Base-by-base conservation (phyloP, 2,113 vertebrate species). In the Gasterosteus nipponicus region DNA sequence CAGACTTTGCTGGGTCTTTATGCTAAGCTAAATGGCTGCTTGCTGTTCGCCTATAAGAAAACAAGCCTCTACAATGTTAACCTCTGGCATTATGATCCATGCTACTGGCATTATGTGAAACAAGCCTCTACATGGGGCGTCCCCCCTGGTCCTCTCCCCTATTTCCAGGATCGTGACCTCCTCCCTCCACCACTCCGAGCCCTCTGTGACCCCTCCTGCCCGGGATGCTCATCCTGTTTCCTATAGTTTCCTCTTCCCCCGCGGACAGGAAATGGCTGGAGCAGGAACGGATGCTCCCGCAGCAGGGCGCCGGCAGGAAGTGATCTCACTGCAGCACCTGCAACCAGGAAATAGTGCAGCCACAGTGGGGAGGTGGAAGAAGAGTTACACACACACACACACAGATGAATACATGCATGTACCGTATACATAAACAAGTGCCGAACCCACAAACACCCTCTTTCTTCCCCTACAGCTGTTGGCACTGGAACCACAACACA, bases 281-380 rank as follows among this genome's bases (percentile, higher is more conserved):
- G 70, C 78, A 74, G n/a, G 6, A 75, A 79, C 76, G 89, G 91
- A 93, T 83, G 73, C 72, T 65, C 81, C 75, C 80, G 72, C 65
- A 60, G 69, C 3, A n/a, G 84, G 77, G 77, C 73, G 71, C 26
- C 3, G 44, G 71, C 92, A 89, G 91, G 93, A 94, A 92, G 89
- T 94, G 92, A 94, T 80, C 92, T 94, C 92, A 94, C 89, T 77
- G 86, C 80, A 93, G 87, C 94, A 94, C 92, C 94, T 94, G 94
- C 89, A 82, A 91, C 89, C 68, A 91, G 90, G 91, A 92, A 90
- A 88, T 76, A 87, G 85, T 90, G 19, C 72, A 60, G 70, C 44
- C 71, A 73, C 82, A 78, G 70, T 69, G 73, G 85, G 77, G 84
- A 82, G 68, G 59, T 58, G 54, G 82, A 83, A 47, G 74, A 77